Evolutionary conservation across 2,888 invertebrate species (phyloP).

Genomic region (Julus scandinavius): DNA sequence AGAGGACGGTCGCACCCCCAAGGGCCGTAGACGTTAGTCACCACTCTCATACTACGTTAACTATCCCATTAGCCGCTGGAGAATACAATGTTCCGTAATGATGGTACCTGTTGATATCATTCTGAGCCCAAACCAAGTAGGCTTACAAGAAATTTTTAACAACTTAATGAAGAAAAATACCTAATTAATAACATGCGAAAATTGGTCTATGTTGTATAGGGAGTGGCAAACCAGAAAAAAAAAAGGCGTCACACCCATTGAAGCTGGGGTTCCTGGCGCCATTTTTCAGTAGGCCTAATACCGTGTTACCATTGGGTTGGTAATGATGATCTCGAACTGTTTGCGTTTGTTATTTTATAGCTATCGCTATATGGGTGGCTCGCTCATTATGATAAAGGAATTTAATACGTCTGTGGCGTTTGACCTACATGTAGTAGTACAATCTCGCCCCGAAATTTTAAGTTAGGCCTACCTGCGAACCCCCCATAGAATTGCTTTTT

Average conservation of each 20-base stretch:
- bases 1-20: not conserved
- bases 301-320: not conserved
- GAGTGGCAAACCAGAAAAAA: not conserved
- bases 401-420: not conserved
- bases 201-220: not conserved
- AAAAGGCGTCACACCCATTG: not conserved
- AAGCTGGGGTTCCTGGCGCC: not conserved
- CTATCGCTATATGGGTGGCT: conserved; percentile 18
- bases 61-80: not conserved
- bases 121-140: not conserved
- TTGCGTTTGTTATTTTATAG: not conserved
- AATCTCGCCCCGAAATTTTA: not conserved
- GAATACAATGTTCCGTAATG: not conserved
- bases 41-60: not conserved
- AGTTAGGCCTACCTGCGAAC: conserved; percentile 8
- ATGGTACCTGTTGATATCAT: not conserved
- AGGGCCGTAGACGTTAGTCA: conserved; percentile 18
- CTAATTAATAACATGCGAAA: no score
- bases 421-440: not conserved
- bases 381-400: not conserved
- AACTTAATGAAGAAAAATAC: not conserved
- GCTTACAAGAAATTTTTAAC: no score
- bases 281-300: not conserved
- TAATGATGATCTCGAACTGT: not conserved
- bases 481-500: not conserved